Evolutionary conservation across 1,140 invertebrate genomes (phyloP), one percentile per base, ranked within the genome.

Genomic region (Lepidostoma basale): DNA sequence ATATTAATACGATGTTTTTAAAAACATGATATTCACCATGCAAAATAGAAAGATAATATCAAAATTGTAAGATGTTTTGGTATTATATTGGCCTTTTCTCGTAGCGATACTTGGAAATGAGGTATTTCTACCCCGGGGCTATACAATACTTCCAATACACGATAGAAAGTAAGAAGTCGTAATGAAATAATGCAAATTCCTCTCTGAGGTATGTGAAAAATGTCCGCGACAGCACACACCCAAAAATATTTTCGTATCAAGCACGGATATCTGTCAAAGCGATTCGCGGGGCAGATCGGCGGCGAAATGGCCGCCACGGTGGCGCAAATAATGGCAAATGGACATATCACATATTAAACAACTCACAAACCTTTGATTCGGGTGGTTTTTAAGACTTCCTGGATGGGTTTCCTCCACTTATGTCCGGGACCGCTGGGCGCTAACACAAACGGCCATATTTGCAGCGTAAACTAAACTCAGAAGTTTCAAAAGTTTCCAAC

Each of bases 101-200:
- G n/a, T n/a, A n/a, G 36, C 36, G 16, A 40, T 40, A 3, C n/a
- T 40, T 14, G 39, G n/a, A 14, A 40, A 40, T 40, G 20, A 33
- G 49, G 49, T 26, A 54, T 54, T 28, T 6, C 5, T n/a, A 14
- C 14, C 60, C 25, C 60, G 26, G 16, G 60, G 60, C 60, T 45
- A 62, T 62, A 52, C 18, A 40, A 62, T 52, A 64, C n/a, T n/a
- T n/a, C n/a, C n/a, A n/a, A n/a, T n/a, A 20, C 40, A 39, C 22
- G 22, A 56, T 56, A 66, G 64, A 66, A 66, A 66, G 64, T 66
- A 66, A 65, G 54, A 54, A 30, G 33, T 52, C 23, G 42, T 65
- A 65, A 8, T 18, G 1, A 20, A 28, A 40, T 49, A 66, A 66
- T 66, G 64, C 64, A 30, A 66, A 66, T 58, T 44, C 33, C 16